Conservation (phyloP, 2,113 vertebrate genomes). For the Eptatretus burgeri region DNA sequence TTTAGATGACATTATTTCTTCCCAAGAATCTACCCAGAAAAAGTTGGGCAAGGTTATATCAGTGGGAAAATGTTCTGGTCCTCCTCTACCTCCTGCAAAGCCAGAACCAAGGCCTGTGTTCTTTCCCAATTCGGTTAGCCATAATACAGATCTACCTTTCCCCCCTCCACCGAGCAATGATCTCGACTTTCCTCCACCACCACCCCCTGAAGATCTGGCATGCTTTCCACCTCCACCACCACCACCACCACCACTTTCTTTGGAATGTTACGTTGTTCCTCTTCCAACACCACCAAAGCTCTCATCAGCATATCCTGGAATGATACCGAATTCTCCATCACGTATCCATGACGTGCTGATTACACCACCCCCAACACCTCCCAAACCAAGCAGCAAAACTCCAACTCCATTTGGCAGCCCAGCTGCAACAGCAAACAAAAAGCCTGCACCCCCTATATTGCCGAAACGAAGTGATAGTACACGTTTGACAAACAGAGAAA, state of each 20-base stretch:
- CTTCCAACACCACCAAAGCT: conserved; percentile 43
- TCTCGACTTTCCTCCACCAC: conserved; percentile 4
- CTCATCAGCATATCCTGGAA: conserved; percentile 8
- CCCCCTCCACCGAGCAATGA: conserved; percentile 1
- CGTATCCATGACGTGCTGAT: too few relatives aligned
- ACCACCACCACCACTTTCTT: conserved; percentile 50
- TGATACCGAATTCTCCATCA: too few relatives aligned
- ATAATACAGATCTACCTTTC: too few relatives aligned
- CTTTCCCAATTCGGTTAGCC: too few relatives aligned
- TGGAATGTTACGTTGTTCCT: conserved; percentile 41
- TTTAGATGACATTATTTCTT: too few relatives aligned
- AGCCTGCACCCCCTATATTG: conserved; percentile 39
- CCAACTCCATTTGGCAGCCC: too few relatives aligned
- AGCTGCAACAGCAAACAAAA: conserved; percentile 18
- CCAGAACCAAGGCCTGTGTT: conserved; percentile 28
- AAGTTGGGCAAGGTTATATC: too few relatives aligned
- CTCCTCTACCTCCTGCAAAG: conserved; percentile 52
- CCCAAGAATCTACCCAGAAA: too few relatives aligned
- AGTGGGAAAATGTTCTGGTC: conserved; percentile 10
- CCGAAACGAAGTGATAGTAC: conserved; percentile 42
- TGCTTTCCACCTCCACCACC: conserved; percentile 8
- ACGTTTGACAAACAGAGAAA: conserved; percentile 22
- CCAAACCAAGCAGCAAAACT: too few relatives aligned
- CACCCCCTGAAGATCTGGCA: background rate
- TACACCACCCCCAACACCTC: too few relatives aligned